Evolutionary conservation across 1,140 invertebrate genomes (phyloP).

Genomic region (Bombyx mandarina): DNA sequence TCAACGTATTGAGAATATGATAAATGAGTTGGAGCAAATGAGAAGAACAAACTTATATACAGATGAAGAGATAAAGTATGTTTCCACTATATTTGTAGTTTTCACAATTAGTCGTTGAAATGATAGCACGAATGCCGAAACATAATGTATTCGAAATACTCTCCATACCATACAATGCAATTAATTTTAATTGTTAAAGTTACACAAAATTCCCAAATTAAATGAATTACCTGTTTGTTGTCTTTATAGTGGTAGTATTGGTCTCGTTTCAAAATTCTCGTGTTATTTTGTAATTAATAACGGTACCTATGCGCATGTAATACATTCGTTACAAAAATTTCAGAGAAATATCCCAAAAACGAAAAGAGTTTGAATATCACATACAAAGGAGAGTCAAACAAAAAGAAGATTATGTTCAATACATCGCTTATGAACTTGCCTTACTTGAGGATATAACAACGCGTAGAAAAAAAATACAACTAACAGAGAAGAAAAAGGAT

Average conservation of each 20-base stretch:
- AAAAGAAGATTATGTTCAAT: slow-evolving; percentile 80
- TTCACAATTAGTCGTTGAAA: not conserved
- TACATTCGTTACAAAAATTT: slow-evolving; percentile 5
- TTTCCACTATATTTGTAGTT: slow-evolving; percentile 2
- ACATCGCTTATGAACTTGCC: slow-evolving; percentile 81
- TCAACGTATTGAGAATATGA: slow-evolving; percentile 79
- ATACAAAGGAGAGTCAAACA: slow-evolving; percentile 76
- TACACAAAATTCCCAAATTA: no score
- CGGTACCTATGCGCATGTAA: not conserved
- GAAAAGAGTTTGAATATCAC: slow-evolving; percentile 80
- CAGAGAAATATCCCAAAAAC: slow-evolving; percentile 78
- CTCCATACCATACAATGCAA: no score
- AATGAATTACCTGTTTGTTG: no score
- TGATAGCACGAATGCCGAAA: no score
- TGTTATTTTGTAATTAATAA: not conserved
- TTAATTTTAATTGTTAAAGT: no score
- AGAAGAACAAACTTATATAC: slow-evolving; percentile 77
- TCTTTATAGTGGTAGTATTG: no score
- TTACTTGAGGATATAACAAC: slow-evolving; percentile 76
- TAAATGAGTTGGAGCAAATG: slow-evolving; percentile 81
- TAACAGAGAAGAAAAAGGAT: slow-evolving; percentile 74
- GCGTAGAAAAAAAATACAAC: slow-evolving; percentile 70
- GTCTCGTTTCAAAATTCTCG: no score
- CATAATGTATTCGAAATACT: no score
- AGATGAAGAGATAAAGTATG: slow-evolving; percentile 78